These are phyloP conservation scores for Salarias fasciatus DNA, from an alignment of 2,797 vertebrate genomes.

Conservation along the genomic window DNA sequence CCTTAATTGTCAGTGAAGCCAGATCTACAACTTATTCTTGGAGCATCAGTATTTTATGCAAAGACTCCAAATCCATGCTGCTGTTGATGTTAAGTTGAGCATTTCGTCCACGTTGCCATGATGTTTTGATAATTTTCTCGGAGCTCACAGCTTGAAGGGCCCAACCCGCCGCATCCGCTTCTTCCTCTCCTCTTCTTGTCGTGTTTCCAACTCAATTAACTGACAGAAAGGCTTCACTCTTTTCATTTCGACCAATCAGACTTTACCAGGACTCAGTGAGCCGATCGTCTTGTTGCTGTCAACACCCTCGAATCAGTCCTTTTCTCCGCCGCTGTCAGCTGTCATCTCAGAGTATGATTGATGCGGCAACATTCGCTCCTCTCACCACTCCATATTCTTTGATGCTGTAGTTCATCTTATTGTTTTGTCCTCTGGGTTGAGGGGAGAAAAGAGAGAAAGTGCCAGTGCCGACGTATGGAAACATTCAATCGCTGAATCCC, in stretches of 20 bases:
- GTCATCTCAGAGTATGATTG: conserved; percentile 7
- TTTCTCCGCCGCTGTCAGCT: conserved; percentile 12
- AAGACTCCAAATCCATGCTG: no score
- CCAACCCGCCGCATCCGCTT: background rate
- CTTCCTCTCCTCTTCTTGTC: background rate
- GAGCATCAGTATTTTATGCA: no score
- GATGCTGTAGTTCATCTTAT: background rate
- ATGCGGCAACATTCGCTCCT: conserved; percentile 1
- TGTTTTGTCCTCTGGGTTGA: no score
- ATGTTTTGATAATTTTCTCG: no score
- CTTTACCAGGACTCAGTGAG: background rate
- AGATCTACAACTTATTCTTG: no score
- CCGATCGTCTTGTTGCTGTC: background rate
- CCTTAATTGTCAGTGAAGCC: no score
- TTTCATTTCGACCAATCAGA: background rate
- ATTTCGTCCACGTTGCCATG: no score
- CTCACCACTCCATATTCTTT: background rate
- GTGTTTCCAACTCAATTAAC: background rate
- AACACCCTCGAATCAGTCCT: background rate
- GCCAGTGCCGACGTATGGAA: no score
- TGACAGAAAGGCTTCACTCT: background rate
- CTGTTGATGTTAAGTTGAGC: no score
- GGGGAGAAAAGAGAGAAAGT: no score
- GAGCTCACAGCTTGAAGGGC: no score
- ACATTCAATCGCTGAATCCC: no score